Percentiles rank a stretch among this genome's conserved stretches.
Conservation (phyloP, 2,113 vertebrate species). For the Uropsilus gracilis region DNA sequence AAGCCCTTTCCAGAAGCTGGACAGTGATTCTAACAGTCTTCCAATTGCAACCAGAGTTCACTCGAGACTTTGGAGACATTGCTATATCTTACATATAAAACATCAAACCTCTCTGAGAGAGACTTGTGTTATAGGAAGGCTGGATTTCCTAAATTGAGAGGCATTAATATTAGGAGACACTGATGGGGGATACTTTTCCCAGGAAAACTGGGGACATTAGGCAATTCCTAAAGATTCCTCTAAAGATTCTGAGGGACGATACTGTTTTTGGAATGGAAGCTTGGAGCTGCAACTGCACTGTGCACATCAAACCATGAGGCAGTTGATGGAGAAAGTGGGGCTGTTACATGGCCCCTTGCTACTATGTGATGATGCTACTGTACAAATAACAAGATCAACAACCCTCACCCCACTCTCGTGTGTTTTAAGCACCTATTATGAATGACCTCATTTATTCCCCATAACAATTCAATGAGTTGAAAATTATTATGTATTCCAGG, state of each 20-base stretch:
- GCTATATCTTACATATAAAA: not conserved
- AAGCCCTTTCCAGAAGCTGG: not conserved
- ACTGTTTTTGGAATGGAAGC: not conserved
- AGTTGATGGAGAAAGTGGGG: rapidly evolving
- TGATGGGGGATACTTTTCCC: rapidly evolving
- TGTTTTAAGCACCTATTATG: not conserved
- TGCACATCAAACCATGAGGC: not conserved
- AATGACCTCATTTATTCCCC: not conserved
- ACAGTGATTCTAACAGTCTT: not conserved
- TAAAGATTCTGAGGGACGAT: not conserved
- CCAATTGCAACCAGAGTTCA: not conserved
- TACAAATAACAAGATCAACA: rapidly evolving
- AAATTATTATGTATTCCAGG: no score
- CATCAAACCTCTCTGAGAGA: not conserved
- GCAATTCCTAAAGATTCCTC: not conserved
- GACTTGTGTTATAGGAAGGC: not conserved
- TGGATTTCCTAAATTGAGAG: not conserved
- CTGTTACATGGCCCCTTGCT: no score
- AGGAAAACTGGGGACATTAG: not conserved
- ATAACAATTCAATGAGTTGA: no score
- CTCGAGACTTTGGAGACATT: not conserved
- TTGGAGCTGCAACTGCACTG: not conserved
- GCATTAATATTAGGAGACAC: not conserved
- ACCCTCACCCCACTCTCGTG: rapidly evolving
- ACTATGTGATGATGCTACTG: rapidly evolving